phyloP scores from a whole-genome alignment of 2,113 vertebrate species.

The Sterrhoptilus dennistouni region DNA sequence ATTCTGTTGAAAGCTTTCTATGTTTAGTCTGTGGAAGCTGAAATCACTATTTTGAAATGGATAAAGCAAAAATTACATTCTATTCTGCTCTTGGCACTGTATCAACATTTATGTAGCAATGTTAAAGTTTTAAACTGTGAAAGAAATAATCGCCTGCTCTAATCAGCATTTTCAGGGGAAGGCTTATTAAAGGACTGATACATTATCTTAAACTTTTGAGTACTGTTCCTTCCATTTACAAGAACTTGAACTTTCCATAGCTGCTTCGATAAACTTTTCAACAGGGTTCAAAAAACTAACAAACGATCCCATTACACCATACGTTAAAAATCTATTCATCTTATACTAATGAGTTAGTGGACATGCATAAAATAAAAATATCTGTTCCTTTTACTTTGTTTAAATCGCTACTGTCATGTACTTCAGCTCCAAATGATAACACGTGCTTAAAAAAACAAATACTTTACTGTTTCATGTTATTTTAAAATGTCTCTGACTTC shows the following conservation, averaged over 20 bases:
- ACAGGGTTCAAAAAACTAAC: conserved; percentile 31
- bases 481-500: conserved; percentile 17
- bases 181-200: conserved; percentile 55
- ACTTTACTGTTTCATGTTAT: conserved; percentile 7
- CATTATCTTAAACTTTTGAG: conserved; percentile 44
- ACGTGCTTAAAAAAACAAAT: conserved; percentile 46
- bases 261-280: conserved; percentile 64
- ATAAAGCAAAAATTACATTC: background rate
- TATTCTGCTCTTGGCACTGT: background rate
- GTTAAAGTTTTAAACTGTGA: conserved; percentile 19
- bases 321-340: conserved; percentile 49
- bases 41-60: background rate
- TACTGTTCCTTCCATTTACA: conserved; percentile 36
- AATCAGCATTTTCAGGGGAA: conserved; percentile 20
- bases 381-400: conserved; percentile 28
- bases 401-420: conserved; percentile 55
- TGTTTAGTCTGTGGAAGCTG: background rate
- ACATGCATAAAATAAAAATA: conserved; percentile 26
- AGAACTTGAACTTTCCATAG: conserved; percentile 43
- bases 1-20: background rate
- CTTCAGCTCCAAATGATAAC: conserved; percentile 36
- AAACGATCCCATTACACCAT: conserved; percentile 42
- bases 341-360: conserved; percentile 43
- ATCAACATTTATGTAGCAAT: background rate
- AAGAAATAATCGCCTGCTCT: conserved; percentile 16